Conservation (phyloP, 1,140 invertebrate species). For the Orius laevigatus region DNA sequence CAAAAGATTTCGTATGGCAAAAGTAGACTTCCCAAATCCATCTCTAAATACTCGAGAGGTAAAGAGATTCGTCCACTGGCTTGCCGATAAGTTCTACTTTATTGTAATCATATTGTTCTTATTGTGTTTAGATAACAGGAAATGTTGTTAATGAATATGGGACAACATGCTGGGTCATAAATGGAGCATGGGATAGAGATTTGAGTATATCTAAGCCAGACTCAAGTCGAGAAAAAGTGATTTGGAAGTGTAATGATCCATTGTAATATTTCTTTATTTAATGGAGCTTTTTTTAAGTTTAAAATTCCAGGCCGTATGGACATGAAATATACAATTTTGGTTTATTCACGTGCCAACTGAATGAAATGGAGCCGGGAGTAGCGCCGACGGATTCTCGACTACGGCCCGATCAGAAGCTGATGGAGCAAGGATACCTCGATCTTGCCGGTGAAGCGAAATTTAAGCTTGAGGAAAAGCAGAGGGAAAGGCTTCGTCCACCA, state of each 20-base stretch:
- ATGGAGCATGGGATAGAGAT: conserved; percentile 86
- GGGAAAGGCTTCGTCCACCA: conserved; percentile 38
- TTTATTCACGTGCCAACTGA: conserved; percentile 85
- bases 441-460: conserved; percentile 85
- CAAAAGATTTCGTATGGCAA: conserved; percentile 75
- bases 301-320: conserved; percentile 74
- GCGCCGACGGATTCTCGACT: conserved; percentile 86
- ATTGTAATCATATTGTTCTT: conserved; percentile 53
- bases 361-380: conserved; percentile 80
- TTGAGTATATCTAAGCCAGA: conserved; percentile 31
- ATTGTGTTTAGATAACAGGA: conserved; percentile 31
- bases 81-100: conserved; percentile 93
- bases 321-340: conserved; percentile 49
- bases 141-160: conserved; percentile 43
- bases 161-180: conserved; percentile 56
- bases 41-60: background rate
- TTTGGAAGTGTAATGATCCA: background rate
- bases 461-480: conserved; percentile 87
- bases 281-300: too few relatives aligned
- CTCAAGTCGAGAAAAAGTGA: background rate
- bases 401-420: conserved; percentile 87
- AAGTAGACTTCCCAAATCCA: conserved; percentile 27
- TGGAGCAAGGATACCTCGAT: conserved; percentile 95
- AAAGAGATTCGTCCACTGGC: conserved; percentile 56
- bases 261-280: too few relatives aligned